phyloP scores from a whole-genome alignment of 2,888 invertebrate genomes.

The Mesorhabditis spiculigera region DNA sequence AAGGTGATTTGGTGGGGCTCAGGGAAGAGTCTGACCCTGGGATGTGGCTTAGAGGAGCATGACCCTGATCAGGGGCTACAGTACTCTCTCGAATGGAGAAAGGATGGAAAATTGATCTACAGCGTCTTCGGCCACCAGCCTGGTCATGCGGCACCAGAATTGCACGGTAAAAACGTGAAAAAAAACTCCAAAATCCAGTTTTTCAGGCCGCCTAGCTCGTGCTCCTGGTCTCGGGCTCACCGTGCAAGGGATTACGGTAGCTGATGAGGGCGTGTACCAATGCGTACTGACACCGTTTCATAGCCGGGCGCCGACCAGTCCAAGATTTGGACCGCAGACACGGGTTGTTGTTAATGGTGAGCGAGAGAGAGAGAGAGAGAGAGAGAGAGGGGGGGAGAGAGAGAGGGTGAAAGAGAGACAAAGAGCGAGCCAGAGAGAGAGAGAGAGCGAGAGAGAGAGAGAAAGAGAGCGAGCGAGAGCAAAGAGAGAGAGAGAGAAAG shows the following conservation, averaged over 20 bases:
- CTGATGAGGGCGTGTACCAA: slow-evolving; percentile 47
- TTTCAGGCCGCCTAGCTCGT: slow-evolving; percentile 50
- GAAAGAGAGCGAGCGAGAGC: no score
- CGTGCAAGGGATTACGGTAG: slow-evolving; percentile 38
- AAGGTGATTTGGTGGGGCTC: background rate
- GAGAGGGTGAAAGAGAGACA: no score
- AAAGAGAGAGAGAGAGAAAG: no score
- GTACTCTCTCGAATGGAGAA: slow-evolving; percentile 45
- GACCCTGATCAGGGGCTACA: slow-evolving; percentile 6
- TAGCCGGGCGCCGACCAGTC: slow-evolving; percentile 31
- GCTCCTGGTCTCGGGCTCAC: slow-evolving; percentile 47
- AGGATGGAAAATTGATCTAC: slow-evolving; percentile 39
- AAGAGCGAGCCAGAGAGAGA: no score
- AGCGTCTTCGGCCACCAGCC: slow-evolving; percentile 39
- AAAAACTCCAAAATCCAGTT: slow-evolving; percentile 1
- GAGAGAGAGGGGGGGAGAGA: no score
- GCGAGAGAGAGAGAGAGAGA: background rate
- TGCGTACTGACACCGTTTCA: slow-evolving; percentile 45
- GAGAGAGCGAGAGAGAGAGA: no score
- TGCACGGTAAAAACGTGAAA: slow-evolving; percentile 34
- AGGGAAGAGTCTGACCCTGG: background rate
- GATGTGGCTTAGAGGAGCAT: slow-evolving; percentile 11
- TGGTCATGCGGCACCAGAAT: slow-evolving; percentile 37
- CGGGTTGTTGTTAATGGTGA: slow-evolving; percentile 47
- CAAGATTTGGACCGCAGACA: slow-evolving; percentile 35